Conservation (phyloP, 2,888 invertebrate species). For the Melipona beecheii region DNA sequence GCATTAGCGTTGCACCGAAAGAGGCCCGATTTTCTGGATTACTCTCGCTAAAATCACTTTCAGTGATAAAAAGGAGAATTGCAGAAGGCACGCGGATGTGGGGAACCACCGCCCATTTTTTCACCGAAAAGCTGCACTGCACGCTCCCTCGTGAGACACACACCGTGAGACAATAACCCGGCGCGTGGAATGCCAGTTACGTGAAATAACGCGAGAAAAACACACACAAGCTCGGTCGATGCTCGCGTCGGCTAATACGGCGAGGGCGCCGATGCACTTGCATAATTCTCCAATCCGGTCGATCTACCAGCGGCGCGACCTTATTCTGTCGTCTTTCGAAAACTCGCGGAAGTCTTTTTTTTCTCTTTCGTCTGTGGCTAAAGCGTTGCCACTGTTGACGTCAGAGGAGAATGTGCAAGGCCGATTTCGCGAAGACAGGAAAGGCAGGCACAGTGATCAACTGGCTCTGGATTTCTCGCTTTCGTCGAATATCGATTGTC, state of each 20-base stretch:
- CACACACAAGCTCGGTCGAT: slow-evolving; percentile 29
- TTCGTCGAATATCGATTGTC: background rate
- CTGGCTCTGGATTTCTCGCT: background rate
- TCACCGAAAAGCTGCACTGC: slow-evolving; percentile 37
- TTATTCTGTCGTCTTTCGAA: slow-evolving; percentile 33
- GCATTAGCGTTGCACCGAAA: too few species aligned
- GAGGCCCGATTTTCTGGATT: too few species aligned
- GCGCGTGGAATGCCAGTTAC: slow-evolving; percentile 50
- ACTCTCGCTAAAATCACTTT: too few species aligned
- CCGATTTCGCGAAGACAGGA: background rate
- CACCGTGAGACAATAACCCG: slow-evolving; percentile 58
- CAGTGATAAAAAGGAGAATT: background rate
- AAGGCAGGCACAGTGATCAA: background rate
- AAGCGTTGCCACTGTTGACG: background rate
- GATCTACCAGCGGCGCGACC: slow-evolving; percentile 33
- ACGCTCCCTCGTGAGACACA: slow-evolving; percentile 40
- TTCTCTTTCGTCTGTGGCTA: background rate
- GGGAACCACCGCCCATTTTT: slow-evolving; percentile 26
- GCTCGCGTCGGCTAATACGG: slow-evolving; percentile 37
- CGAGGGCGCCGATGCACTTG: slow-evolving; percentile 46
- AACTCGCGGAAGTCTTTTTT: slow-evolving; percentile 44
- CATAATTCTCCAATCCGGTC: slow-evolving; percentile 58
- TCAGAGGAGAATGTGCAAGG: slow-evolving; percentile 21
- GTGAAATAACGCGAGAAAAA: slow-evolving; percentile 56
- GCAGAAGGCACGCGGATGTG: slow-evolving; percentile 35